Evolutionary conservation across 2,888 invertebrate genomes (phyloP), one percentile per base, ranked within the genome.

Genomic region (Synanthedon andrenaeformis): DNA sequence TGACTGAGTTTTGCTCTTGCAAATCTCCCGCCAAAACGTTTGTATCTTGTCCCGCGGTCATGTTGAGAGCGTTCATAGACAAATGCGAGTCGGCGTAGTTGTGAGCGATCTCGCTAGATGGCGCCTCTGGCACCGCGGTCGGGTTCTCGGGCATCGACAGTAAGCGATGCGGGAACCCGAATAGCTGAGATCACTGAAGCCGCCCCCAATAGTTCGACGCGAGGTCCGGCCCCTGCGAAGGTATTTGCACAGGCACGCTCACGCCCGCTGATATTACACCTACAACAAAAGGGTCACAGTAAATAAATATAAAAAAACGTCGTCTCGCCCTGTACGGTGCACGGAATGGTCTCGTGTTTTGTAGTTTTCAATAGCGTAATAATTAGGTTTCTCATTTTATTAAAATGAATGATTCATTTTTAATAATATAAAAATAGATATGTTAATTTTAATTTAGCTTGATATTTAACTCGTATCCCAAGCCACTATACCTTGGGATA

Each of bases 181-280:
- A 94, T 72, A 95, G 93, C 91, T 94, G 93, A 86, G 94, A 95
- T 96, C 97, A 94, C 92, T 94, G 96, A 83, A 96, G 92, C 82
- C 96, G 89, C 42, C 95, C 94, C 96, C 96, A 96, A 84, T 96
- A 96, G 89, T 94, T 95, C 52, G 90, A 88, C 64, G 94, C 89
- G 76, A 94, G 89, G 80, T 94, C 94, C 60, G 93, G 91, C 67
- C 91, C 91, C 80, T 94, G 94, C 66, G 94, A 95, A 53, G 96
- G 96, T 72, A 96, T 96, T 89, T 96, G 96, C 59, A 96, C 95
- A 51, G 96, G 96, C 53, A 96, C 96, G 57, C 95, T 95, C 53
- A 96, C 95, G 28, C 96, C 96, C 57, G 96, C 96, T 57, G 96
- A 96, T 89, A 96, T 96, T 68, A 96, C 94, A 77, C 96, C 96